These are phyloP conservation scores for Tetramorium simillimum DNA, from an alignment of 1,140 invertebrate species.

Conservation along the genomic window DNA sequence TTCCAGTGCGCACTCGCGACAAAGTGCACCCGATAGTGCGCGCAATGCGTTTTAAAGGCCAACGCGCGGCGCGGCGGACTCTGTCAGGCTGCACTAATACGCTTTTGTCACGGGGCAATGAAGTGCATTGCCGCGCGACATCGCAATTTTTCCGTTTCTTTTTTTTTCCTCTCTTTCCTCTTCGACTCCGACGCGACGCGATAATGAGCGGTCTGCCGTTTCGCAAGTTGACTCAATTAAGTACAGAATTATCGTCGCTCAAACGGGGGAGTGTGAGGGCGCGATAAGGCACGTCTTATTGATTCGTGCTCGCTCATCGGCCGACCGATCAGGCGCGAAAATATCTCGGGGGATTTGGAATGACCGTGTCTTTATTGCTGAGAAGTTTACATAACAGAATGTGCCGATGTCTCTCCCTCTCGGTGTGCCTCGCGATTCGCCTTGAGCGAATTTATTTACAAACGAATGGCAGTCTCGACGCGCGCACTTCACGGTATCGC, in stretches of 20 bases:
- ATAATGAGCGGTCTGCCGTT: slow-evolving; percentile 17
- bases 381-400: slow-evolving; percentile 66
- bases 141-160: background rate
- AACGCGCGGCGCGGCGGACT: slow-evolving; percentile 14
- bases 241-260: background rate
- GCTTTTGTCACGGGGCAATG: slow-evolving; percentile 66
- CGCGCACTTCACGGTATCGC: background rate
- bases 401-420: background rate
- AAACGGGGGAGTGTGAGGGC: background rate
- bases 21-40: slow-evolving; percentile 3
- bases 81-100: slow-evolving; percentile 56
- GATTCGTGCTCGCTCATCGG: slow-evolving; percentile 44
- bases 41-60: slow-evolving; percentile 57
- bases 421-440: slow-evolving; percentile 13
- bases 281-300: slow-evolving; percentile 45
- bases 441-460: slow-evolving; percentile 62
- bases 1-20: background rate
- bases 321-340: slow-evolving; percentile 52
- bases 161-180: background rate
- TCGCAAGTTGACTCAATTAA: slow-evolving; percentile 25
- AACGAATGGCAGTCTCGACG: background rate
- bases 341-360: slow-evolving; percentile 30
- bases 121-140: slow-evolving; percentile 57
- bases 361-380: slow-evolving; percentile 32
- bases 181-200: slow-evolving; percentile 28